Percentiles rank a stretch among this genome's conserved stretches.
phyloP scores from a whole-genome alignment of 2,888 invertebrate genomes.

The Orthosia gothica region DNA sequence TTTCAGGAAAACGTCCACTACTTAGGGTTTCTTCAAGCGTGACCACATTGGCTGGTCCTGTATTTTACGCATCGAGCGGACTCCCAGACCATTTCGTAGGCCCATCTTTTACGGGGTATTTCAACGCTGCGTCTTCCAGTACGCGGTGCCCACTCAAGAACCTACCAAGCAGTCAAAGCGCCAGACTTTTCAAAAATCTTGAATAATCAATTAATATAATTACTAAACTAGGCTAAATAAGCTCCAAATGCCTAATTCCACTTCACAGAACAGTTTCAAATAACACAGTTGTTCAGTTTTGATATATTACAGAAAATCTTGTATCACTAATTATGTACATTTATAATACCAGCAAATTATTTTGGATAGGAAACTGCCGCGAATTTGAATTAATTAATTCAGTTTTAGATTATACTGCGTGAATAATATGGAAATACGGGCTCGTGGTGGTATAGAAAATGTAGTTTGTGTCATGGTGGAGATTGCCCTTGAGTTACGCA shows the following conservation, averaged over 20 bases:
- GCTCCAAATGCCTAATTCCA: slow-evolving; percentile 19
- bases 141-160: no score
- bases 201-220: neutral
- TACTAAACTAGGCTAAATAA: slow-evolving; percentile 8
- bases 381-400: slow-evolving; percentile 73
- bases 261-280: slow-evolving; percentile 44
- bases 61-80: neutral
- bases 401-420: slow-evolving; percentile 68
- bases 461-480: slow-evolving; percentile 47
- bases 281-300: slow-evolving; percentile 50
- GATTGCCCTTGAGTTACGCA: slow-evolving; percentile 34
- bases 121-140: no score
- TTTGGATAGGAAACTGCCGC: slow-evolving; percentile 67
- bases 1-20: neutral
- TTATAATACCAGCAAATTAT: slow-evolving; percentile 73
- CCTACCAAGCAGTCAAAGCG: neutral
- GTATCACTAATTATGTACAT: slow-evolving; percentile 75
- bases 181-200: neutral
- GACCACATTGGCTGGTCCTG: neutral
- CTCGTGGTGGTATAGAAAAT: slow-evolving; percentile 47
- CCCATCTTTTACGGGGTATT: no score
- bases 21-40: neutral
- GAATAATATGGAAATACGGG: slow-evolving; percentile 69
- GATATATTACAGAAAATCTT: slow-evolving; percentile 63
- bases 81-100: neutral